Base-by-base conservation (phyloP, 2,888 invertebrate genomes). In the Drosophila meridionalis region DNA sequence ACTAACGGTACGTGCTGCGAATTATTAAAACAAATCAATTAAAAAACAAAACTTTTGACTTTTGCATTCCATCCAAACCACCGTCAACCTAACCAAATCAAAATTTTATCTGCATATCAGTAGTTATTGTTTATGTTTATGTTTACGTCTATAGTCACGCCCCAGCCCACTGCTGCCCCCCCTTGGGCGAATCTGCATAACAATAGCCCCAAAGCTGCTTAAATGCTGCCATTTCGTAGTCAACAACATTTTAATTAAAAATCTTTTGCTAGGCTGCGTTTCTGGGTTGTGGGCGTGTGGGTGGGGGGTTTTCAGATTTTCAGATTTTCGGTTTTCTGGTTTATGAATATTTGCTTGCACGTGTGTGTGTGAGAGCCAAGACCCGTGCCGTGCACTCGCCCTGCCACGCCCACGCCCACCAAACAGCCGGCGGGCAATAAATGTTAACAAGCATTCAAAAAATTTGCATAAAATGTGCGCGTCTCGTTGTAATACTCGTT, bases 391-490 rank as follows among this genome's bases (percentile, higher is more conserved):
- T 20, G 40, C n/a, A 0, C 36, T 20, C 0, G 11, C 20, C 43
- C 7, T n/a, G 58, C 67, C 71, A 34, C 66, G 53, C 75, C 63
- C 47, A 42, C 55, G 0, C 38, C 61, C 50, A 61, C 42, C 52
- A 62, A 65, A 53, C 76, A 57, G 67, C 71, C 75, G 43, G 9
- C 52, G 67, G 81, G 78, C 88, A 67, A 88, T 85, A 88, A 90
- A 90, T 82, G 86, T 88, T 86, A 86, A 86, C 90, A 85, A 78
- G 78, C 88, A 73, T 73, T 63, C 70, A 58, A 34, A 36, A 68
- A 80, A 90, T 85, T 85, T 88, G 80, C 90, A 85, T 85, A 90
- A 80, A 78, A 60, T 82, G 72, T 67, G 75, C 78, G 74, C 69
- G 61, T 73, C 83, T 73, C 79, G 83, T 45, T 71, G 65, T 69